Base-by-base conservation (phyloP, 2,888 invertebrate genomes). In the Yponomeuta cagnagella region DNA sequence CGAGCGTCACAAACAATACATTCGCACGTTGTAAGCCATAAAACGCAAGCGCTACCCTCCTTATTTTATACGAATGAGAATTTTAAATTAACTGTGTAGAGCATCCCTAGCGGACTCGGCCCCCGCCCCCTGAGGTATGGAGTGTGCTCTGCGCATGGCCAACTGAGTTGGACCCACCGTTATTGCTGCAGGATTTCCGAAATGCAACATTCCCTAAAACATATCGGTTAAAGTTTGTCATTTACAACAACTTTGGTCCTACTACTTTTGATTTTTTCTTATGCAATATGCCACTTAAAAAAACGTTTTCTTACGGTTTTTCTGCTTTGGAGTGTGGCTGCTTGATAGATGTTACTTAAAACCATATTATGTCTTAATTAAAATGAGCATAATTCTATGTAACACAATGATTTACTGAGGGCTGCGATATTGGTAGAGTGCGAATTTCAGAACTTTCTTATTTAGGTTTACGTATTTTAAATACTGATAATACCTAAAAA, bases 71-170 rank as follows among this genome's bases (percentile, higher is more conserved):
- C 88, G 86, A 87, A 88, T 88, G 90, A 89, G 90, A 89, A 91
- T 91, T 92, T 92, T 90, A 91, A 92, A 92, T 92, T 92, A 92
- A 92, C 90, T 89, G 89, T 83, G 87, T 91, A 89, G 86, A 89
- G 84, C 85, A 81, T 82, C 88, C 89, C 87, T 82, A 78, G 82
- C 77, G 82, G 80, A 80, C 83, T 77, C 78, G 78, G 78, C 78
- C 79, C 80, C 43, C 75, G 82, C 69, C 75, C 75, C 75, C 78
- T 77, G 80, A 82, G 84, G 80, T 82, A 75, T 77, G 71, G 72
- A 77, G 74, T 74, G 6, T 72, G 75, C 78, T 88, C 84, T 77
- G 74, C 77, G 85, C 85, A 71, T 71, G 23, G 5, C 63, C 31
- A 1, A 9, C 33, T 37, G 6, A 30, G 2, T 31, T 48, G 48